Evolutionary conservation across 2,113 vertebrate species (phyloP), one percentile per base, ranked within the genome.

Genomic region (Zingel zingel): DNA sequence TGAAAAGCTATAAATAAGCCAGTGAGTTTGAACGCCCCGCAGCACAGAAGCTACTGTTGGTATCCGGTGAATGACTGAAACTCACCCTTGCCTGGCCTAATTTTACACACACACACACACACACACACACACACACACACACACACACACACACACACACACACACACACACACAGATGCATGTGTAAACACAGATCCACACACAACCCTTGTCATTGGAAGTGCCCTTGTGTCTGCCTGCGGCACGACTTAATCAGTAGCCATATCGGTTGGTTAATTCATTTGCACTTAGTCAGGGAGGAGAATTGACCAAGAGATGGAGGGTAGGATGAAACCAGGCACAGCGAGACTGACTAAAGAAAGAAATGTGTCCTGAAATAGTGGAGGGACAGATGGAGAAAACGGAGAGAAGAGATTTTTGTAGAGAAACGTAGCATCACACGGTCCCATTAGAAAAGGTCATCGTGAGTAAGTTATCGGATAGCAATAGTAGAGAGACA

Each of bases 1-100:
- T 78, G 57, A 75, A 73, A 75, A 54, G 82, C 86, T 89, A 85
- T 85, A 93, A 93, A 92, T 92, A 83, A 80, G 58, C 45, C 71
- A 18, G 23, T 9, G 63, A 84, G 74, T 54, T 65, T 1, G 25
- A 76, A 77, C 2, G 45, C 81, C 77, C 86, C 2, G 63, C 36
- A 62, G 84, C 70, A 72, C 62, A 68, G 69, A 72, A 68, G 79
- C 80, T 25, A 62, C 59, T 13, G 54, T 90, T 65, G 43, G 83
- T 79, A 84, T 89, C 51, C 53, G 12, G 25, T 54, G 63, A 86
- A 83, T 79, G 76, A 65, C 62, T 85, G 67, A 86, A 83, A 75
- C 78, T 76, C 56, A 51, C 57, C 53, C 53, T 61, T 50, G 56
- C 56, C 2, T 75, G n/a, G 53, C 74, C 79, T 85, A 71, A 78